Evolutionary conservation across 2,888 invertebrate species (phyloP), one percentile per base, ranked within the genome.

Genomic region (Acleris sparsana): DNA sequence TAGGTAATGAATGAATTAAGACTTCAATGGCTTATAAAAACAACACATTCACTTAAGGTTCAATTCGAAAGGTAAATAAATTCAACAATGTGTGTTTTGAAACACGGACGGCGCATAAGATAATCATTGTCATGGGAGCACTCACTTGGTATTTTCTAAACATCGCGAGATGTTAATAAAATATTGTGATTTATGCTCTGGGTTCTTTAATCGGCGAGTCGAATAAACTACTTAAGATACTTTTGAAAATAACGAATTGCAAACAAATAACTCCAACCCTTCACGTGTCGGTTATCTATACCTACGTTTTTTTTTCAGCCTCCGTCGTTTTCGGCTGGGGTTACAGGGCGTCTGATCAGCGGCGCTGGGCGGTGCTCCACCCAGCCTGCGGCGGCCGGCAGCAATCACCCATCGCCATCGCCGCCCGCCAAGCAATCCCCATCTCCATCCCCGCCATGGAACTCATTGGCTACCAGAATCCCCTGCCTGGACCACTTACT

Each of bases 401-500:
- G 71, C 96, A 96, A 78, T 96, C 96, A 0, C 96, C 94, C 63
- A 95, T 95, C 70, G 93, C 94, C 68, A 93, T 96, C 70, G 93
- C 94, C 20, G 93, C 95, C 0, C 86, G 92, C 6, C 91, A 94
- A 81, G 94, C 95, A 2, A 93, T 95, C 59, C 93, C 94, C 49
- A 87, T 95, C 51, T 93, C 94, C 6, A 94, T 96, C 77, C 96
- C 96, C 0, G 95, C 96, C 7, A 92, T 96, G 78, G 96, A 96
- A 82, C 94, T 95, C 86, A 93, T 95, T 72, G 95, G 95, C 16
- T 96, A 95, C 85, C 95, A 95, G 78, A 94, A 96, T 84, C 93
- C 94, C 13, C 84, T 96, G 56, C 94, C 95, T 5, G 93, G 93
- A 57, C 95, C 95, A 4, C 84, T 96, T 33, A 93, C 93, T 56